These are phyloP conservation scores for Aurelia aurita complex sp. Pacific DNA, from an alignment of 30 jellyfish, hydroid and myxozoan genomes.

Conservation along the genomic window DNA sequence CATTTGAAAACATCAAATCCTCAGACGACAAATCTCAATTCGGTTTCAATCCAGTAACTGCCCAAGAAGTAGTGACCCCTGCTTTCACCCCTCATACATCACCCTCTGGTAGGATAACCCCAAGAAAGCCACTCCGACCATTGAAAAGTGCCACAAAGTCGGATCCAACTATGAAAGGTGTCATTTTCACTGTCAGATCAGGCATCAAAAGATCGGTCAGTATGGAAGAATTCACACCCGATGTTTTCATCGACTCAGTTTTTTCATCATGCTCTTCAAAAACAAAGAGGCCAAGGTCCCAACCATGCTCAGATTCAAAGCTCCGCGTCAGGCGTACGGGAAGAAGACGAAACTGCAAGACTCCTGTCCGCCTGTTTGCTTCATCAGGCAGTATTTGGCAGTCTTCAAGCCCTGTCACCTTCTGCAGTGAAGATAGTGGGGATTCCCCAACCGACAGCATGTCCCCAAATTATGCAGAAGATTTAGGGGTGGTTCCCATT, in stretches of 20 bases:
- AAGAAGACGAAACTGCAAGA: slow-evolving; percentile 67
- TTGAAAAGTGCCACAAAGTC: slow-evolving; percentile 72
- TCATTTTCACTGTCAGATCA: slow-evolving; percentile 68
- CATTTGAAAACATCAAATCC: slow-evolving; percentile 29
- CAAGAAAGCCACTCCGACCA: slow-evolving; percentile 82
- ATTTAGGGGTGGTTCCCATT: slow-evolving; percentile 74
- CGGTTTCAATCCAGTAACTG: background rate
- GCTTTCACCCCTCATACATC: slow-evolving; percentile 38
- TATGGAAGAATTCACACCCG: slow-evolving; percentile 68
- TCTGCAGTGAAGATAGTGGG: slow-evolving; percentile 66
- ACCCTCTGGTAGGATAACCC: slow-evolving; percentile 65
- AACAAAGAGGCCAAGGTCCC: slow-evolving; percentile 61
- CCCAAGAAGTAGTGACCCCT: slow-evolving; percentile 34
- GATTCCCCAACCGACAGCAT: slow-evolving; percentile 46
- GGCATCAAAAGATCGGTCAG: slow-evolving; percentile 60
- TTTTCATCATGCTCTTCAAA: slow-evolving; percentile 41
- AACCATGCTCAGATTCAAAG: slow-evolving; percentile 69
- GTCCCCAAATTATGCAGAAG: slow-evolving; percentile 59
- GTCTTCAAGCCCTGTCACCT: slow-evolving; percentile 30
- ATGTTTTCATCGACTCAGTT: slow-evolving; percentile 60
- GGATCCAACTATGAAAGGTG: slow-evolving; percentile 79
- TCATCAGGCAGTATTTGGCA: slow-evolving; percentile 44
- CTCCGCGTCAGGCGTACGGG: slow-evolving; percentile 47
- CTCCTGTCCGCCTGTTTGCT: slow-evolving; percentile 64
- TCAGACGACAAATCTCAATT: background rate